These are phyloP conservation scores for Emydura subglobosa DNA, from an alignment of 2,113 vertebrate species.

Conservation along the genomic window DNA sequence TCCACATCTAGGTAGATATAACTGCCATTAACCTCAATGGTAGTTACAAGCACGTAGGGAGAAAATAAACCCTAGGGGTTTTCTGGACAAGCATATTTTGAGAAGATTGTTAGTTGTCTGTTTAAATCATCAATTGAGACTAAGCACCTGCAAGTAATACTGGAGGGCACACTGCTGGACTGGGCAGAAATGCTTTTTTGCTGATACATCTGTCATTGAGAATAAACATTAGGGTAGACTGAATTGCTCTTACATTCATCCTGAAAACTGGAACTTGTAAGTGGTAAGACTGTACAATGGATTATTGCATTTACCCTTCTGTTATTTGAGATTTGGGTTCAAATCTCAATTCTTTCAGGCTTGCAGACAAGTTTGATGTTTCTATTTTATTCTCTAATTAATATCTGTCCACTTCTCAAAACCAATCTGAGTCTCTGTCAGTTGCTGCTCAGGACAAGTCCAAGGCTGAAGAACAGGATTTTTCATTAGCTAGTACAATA, in stretches of 20 bases:
- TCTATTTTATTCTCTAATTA: conserved; percentile 7
- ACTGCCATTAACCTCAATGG: conserved; percentile 14
- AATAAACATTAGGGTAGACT: conserved; percentile 3
- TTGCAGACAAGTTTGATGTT: conserved; percentile 20
- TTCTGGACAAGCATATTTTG: conserved; percentile 13
- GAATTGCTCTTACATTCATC: conserved; percentile 11
- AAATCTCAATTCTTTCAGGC: conserved; percentile 41
- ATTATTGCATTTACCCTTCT: background rate
- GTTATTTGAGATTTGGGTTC: conserved; percentile 1
- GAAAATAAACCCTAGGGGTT: conserved; percentile 25
- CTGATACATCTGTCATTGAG: conserved; percentile 35
- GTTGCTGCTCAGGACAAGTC: conserved; percentile 67
- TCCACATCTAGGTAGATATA: conserved; percentile 16
- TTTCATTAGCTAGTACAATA: conserved; percentile 76
- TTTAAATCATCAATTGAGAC: conserved; percentile 27
- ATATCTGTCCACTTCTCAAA: conserved; percentile 70
- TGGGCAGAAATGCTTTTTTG: conserved; percentile 41
- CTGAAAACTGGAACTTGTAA: background rate
- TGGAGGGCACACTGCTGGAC: background rate
- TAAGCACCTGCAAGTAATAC: background rate
- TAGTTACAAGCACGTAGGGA: conserved; percentile 29
- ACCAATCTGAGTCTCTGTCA: conserved; percentile 76
- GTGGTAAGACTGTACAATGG: background rate
- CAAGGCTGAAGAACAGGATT: conserved; percentile 62
- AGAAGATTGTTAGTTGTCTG: conserved; percentile 15